Conservation (phyloP, 2,797 vertebrate species). For the Platalea minor region DNA sequence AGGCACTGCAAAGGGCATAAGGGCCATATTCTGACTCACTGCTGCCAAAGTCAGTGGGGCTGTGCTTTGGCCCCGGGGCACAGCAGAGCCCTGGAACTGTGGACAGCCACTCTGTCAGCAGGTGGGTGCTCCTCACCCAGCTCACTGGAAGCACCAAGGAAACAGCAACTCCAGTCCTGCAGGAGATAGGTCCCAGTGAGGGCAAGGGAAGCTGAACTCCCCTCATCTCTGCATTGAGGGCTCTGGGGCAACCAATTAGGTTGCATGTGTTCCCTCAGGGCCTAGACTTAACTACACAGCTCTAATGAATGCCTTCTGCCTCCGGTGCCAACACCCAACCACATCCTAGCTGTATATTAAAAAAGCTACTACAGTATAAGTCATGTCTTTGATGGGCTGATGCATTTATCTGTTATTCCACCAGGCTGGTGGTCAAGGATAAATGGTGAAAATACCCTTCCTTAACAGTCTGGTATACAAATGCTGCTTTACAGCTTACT, state of each 20-base stretch:
- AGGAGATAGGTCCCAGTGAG: not conserved
- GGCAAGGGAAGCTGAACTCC: not conserved
- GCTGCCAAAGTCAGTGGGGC: not conserved
- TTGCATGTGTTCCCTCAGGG: not conserved
- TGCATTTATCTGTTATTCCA: not conserved
- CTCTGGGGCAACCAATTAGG: not conserved
- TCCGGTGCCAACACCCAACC: not conserved
- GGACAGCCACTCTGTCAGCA: not conserved
- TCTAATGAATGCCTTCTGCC: conserved; percentile 34
- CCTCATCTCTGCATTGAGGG: not conserved
- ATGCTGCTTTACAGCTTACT: not conserved
- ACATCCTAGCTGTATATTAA: not conserved
- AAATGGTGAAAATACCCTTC: not conserved
- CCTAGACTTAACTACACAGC: not conserved
- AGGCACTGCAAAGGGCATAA: not conserved
- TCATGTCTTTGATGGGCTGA: conserved; percentile 10
- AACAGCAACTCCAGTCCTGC: not conserved
- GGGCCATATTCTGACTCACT: not conserved
- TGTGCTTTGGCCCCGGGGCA: not conserved
- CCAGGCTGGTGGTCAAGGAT: not conserved
- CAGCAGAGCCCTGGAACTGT: not conserved
- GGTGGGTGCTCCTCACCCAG: not conserved
- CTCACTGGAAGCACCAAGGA: not conserved
- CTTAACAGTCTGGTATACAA: not conserved
- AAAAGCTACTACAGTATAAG: not conserved